Conservation (phyloP, 2,888 invertebrate genomes). For the Cantharis rustica region DNA sequence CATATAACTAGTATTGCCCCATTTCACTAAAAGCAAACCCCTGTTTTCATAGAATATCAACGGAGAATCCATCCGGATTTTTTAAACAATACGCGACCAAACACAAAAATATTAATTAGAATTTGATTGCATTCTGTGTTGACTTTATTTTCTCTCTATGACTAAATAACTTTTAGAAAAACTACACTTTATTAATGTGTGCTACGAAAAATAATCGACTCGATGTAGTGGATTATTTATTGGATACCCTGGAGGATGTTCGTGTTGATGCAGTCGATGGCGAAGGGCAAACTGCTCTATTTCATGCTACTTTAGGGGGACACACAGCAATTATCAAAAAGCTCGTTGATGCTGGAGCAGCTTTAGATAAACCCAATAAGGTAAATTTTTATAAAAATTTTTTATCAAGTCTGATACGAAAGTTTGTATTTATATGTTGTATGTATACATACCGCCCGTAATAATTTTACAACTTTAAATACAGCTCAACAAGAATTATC, state of each 20-base stretch:
- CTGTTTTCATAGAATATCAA: background rate
- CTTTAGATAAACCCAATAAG: conserved; percentile 71
- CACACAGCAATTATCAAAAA: conserved; percentile 68
- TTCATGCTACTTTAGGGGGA: conserved; percentile 76
- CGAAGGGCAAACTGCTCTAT: conserved; percentile 75
- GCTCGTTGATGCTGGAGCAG: conserved; percentile 70
- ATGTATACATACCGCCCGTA: too few relatives aligned
- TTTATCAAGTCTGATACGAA: background rate
- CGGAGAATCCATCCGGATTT: background rate
- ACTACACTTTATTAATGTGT: conserved; percentile 76
- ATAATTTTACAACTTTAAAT: background rate
- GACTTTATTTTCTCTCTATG: background rate
- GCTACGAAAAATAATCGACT: conserved; percentile 74
- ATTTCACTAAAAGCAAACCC: conserved; percentile 8
- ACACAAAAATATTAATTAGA: background rate
- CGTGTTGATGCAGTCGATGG: conserved; percentile 66
- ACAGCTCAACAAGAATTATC: background rate
- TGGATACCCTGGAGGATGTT: conserved; percentile 66
- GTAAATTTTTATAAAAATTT: conserved; percentile 52
- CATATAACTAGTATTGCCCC: background rate
- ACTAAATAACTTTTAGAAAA: conserved; percentile 60
- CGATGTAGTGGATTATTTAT: conserved; percentile 67
- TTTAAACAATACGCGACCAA: background rate
- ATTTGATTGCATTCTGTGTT: background rate
- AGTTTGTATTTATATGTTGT: too few relatives aligned